Evolutionary conservation across 2,113 vertebrate genomes (phyloP), one percentile per base, ranked within the genome.

Genomic region (Clarias macrocephalus): DNA sequence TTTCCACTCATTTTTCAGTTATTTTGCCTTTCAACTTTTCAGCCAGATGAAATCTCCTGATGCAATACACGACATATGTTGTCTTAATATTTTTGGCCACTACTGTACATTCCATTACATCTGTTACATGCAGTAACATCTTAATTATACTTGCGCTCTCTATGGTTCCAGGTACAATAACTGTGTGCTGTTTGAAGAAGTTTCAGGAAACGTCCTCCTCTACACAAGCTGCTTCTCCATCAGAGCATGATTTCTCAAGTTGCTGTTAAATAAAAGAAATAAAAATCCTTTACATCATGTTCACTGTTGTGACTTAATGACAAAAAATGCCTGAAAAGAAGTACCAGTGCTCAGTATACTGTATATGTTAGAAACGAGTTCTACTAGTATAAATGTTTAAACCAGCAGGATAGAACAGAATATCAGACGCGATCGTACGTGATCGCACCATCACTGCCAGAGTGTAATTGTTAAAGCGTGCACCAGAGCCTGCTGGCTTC

Each of bases 391-490:
- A 60, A 60, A 80, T 37, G 79, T 68, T 80, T 57, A 68, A 25
- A 33, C 13, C 76, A 56, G 82, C 33, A 62, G 33, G n/a, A 63
- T 65, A 57, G 57, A 52, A 1, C 21, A 89, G 28, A 33, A 21
- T 63, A 37, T 86, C 75, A 56, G 80, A 84, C 30, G 57, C 30
- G 56, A 79, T 30, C 42, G 48, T 48, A 48, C 48, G 6, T 7
- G 0, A 66, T 16, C 57, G 79, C 28, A 12, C 52, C 21, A 56
- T 86, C 91, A 92, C 88, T 82, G 84, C 86, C 86, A 82, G 84
- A 82, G 84, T 86, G 90, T 86, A 87, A 90, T 91, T 88, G 88
- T 92, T 89, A 89, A 88, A 88, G 84, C 79, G 89, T 86, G 63
- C 56, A 87, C 90, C 56, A 88, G 89, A 88, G 85, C 88, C 82